A percentile compares a stretch with the other conserved stretches of the same genome.
These are phyloP conservation scores for Vireo altiloquus DNA, from an alignment of 2,113 vertebrate genomes.

Conservation along the genomic window DNA sequence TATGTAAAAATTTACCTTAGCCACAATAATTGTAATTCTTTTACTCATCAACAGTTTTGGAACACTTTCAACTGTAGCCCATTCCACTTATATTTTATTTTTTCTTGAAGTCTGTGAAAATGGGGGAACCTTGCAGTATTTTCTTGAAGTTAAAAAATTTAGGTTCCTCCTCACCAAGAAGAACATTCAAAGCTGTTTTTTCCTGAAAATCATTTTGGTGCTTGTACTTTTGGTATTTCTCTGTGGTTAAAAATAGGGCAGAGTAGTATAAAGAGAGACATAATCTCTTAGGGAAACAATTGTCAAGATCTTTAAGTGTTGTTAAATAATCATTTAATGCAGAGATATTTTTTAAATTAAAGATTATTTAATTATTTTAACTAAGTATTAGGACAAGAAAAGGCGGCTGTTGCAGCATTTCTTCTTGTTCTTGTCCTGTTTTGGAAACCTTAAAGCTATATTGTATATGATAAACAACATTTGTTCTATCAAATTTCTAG, in stretches of 20 bases:
- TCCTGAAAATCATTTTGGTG: background rate
- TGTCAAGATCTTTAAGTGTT: background rate
- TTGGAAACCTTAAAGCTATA: background rate
- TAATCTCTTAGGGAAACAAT: background rate
- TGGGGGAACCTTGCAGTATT: background rate
- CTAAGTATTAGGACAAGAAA: background rate
- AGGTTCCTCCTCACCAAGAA: background rate
- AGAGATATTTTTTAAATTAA: background rate
- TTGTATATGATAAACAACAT: background rate
- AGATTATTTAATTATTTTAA: background rate
- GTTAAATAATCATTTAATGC: background rate
- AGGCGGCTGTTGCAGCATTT: background rate
- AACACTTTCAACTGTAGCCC: background rate
- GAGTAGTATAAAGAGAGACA: background rate
- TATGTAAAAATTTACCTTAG: background rate
- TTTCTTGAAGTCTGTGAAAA: background rate
- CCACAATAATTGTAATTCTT: background rate
- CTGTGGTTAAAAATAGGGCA: background rate
- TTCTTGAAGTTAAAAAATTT: background rate
- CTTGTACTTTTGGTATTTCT: background rate
- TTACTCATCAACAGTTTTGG: background rate
- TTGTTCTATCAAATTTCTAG: background rate
- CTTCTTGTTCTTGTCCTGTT: background rate
- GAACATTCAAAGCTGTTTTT: background rate
- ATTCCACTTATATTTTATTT: background rate